phyloP scores from a whole-genome alignment of 2,888 invertebrate genomes.

The Lampropteryx suffumata region DNA sequence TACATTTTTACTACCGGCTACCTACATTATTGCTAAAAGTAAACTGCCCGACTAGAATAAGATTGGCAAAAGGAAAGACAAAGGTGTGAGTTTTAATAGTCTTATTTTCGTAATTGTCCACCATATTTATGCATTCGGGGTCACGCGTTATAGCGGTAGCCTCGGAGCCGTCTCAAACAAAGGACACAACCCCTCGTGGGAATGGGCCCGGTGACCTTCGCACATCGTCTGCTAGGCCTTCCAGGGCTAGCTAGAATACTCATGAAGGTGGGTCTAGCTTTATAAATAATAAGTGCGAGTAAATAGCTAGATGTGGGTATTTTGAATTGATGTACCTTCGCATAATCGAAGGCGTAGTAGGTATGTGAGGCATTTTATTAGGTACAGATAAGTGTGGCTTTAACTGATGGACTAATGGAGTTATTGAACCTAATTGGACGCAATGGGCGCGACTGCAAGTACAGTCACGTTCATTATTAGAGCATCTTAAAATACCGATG shows the following conservation, averaged over 20 bases:
- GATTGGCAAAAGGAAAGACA: background rate
- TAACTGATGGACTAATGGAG: background rate
- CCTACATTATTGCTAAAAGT: background rate
- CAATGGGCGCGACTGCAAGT: background rate
- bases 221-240: slow-evolving; percentile 33
- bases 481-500: too few relatives aligned
- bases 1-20: slow-evolving; percentile 6
- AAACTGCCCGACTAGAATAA: too few relatives aligned
- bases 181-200: slow-evolving; percentile 58
- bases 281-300: too few relatives aligned
- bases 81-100: too few relatives aligned
- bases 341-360: too few relatives aligned
- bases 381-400: too few relatives aligned
- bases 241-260: background rate
- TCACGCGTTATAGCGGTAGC: slow-evolving; percentile 38
- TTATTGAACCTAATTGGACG: background rate
- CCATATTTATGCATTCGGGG: slow-evolving; percentile 22
- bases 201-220: slow-evolving; percentile 52
- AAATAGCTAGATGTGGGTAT: too few relatives aligned
- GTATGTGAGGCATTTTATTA: too few relatives aligned
- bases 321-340: too few relatives aligned
- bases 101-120: background rate
- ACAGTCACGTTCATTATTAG: background rate
- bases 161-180: slow-evolving; percentile 46
- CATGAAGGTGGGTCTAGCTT: background rate